These are phyloP conservation scores for Frankliniella fusca DNA, from an alignment of 2,888 invertebrate genomes.

Conservation along the genomic window DNA sequence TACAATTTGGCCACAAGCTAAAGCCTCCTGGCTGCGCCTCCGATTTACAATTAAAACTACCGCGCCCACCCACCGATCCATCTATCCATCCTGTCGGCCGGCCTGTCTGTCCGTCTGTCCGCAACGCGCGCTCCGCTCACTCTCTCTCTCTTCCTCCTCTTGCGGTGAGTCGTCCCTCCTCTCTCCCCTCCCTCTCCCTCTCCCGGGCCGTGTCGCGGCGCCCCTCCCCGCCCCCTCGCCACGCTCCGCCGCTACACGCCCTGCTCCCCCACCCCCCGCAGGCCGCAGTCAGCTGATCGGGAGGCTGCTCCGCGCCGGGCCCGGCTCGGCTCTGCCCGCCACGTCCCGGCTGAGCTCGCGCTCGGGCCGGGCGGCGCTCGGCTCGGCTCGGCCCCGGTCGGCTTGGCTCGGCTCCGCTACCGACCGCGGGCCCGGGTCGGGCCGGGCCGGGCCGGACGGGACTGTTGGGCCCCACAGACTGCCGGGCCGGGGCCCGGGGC, in stretches of 20 bases:
- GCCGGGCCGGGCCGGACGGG: too few relatives aligned
- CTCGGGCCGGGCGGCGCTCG: too few relatives aligned
- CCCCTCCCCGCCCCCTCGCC: background rate
- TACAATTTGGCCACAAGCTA: background rate
- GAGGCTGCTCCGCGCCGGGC: slow-evolving; percentile 35
- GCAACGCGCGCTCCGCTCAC: background rate
- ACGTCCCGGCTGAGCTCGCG: background rate
- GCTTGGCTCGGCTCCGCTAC: too few relatives aligned
- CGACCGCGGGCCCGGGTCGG: too few relatives aligned
- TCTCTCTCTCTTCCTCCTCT: background rate
- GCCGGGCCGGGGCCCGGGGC: background rate
- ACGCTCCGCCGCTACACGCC: background rate
- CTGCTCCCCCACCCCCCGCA: background rate
- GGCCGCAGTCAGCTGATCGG: slow-evolving; percentile 30
- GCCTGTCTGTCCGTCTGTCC: too few relatives aligned
- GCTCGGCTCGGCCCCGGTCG: too few relatives aligned
- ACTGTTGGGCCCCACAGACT: too few relatives aligned
- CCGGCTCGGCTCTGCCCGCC: slow-evolving; percentile 36
- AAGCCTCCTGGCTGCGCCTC: background rate
- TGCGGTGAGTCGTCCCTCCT: background rate
- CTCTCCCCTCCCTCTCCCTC: background rate
- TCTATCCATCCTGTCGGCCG: background rate
- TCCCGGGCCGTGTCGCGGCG: background rate
- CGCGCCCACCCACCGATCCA: background rate
- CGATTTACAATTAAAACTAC: background rate